phyloP scores from a whole-genome alignment of 2,797 vertebrate species.

The Phoeniculus purpureus region DNA sequence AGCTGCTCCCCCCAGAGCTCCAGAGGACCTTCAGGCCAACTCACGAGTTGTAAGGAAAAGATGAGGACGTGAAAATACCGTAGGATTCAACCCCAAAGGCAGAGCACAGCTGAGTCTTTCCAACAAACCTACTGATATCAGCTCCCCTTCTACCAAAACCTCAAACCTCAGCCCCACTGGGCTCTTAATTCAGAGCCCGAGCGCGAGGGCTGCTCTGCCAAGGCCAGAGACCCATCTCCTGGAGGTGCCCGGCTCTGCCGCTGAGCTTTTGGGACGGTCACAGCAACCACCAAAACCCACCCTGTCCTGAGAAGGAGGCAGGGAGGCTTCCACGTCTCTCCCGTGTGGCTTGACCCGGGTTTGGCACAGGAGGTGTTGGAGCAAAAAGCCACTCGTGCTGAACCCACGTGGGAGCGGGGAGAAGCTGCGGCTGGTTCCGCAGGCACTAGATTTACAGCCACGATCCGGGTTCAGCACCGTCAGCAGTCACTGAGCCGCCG shows the following conservation, averaged over 20 bases:
- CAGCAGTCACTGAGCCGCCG: neutral
- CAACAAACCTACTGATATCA: neutral
- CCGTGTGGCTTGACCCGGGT: neutral
- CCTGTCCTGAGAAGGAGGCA: neutral
- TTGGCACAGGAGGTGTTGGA: neutral
- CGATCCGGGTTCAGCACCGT: neutral
- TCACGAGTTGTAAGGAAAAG: neutral
- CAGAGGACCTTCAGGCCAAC: neutral
- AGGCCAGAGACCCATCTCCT: neutral
- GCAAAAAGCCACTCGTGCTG: neutral
- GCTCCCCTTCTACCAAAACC: neutral
- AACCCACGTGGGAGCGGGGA: neutral
- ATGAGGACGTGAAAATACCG: neutral
- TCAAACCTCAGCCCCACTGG: neutral
- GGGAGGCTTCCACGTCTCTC: neutral
- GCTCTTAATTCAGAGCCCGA: neutral
- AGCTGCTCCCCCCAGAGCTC: no score
- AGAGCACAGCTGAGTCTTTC: neutral
- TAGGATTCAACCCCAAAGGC: neutral
- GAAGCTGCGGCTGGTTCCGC: neutral
- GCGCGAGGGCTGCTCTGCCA: neutral
- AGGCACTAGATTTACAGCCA: neutral
- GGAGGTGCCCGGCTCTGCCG: neutral
- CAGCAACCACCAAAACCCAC: neutral
- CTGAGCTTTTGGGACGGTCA: neutral